Evolutionary conservation across 2,113 vertebrate species (phyloP).

Genomic region (Euleptes europaea): DNA sequence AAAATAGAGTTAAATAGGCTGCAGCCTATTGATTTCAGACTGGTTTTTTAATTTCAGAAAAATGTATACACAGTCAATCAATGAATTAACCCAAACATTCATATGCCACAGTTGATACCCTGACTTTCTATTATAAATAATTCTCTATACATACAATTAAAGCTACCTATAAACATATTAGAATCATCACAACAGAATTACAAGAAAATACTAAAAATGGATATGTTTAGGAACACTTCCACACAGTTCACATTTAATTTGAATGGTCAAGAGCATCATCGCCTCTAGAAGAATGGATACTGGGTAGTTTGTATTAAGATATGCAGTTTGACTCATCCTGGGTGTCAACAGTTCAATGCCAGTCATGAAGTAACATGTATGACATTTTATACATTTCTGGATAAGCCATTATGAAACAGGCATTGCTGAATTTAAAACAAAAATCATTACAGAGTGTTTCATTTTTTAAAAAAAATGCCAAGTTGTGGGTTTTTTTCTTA

Average conservation of each 20-base stretch:
- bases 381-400: constrained; percentile 45
- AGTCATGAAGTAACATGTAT: constrained; percentile 16
- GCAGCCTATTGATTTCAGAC: no score
- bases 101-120: no score
- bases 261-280: constrained; percentile 42
- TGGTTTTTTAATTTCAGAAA: no score
- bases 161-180: constrained; percentile 44
- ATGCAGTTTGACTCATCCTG: constrained; percentile 34
- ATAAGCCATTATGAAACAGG: constrained; percentile 21
- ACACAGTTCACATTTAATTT: constrained; percentile 49
- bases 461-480: background rate
- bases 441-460: background rate
- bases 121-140: no score
- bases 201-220: constrained; percentile 35
- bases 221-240: constrained; percentile 43
- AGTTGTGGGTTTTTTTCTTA: background rate
- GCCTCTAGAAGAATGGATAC: constrained; percentile 24
- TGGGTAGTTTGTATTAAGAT: constrained; percentile 25
- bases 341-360: constrained; percentile 31
- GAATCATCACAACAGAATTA: constrained; percentile 39
- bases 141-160: constrained; percentile 55
- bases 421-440: constrained; percentile 12
- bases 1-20: background rate
- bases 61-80: no score
- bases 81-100: no score